Evolutionary conservation across 2,797 vertebrate species (phyloP).

Genomic region (Pantherophis vulpinus): DNA sequence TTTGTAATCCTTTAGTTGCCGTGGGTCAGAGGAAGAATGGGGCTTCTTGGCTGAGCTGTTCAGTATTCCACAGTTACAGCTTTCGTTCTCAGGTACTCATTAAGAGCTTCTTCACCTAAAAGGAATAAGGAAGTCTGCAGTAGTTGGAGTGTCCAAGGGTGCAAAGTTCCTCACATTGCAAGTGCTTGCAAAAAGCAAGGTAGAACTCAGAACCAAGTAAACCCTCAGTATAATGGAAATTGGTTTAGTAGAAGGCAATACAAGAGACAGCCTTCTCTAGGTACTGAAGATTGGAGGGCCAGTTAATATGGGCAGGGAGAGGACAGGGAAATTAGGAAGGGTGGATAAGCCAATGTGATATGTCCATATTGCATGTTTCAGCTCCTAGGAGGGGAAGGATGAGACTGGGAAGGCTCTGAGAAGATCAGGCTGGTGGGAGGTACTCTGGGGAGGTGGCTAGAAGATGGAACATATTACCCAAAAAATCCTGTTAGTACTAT

Average conservation of each 20-base stretch:
- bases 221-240: not conserved
- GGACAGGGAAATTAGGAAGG: not conserved
- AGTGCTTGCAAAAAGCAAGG: not conserved
- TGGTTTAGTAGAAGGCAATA: not conserved
- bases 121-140: constrained; percentile 36
- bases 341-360: not conserved
- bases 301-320: not conserved
- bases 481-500: not conserved
- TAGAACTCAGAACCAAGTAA: not conserved
- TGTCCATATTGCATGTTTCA: not conserved
- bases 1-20: not conserved
- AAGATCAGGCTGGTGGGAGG: not conserved
- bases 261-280: not conserved
- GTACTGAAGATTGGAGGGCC: not conserved
- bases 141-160: constrained; percentile 23
- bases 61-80: constrained; percentile 95
- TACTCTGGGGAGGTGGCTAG: not conserved
- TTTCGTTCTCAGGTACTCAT: constrained; percentile 96
- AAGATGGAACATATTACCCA: not conserved
- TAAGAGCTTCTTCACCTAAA: constrained; percentile 91
- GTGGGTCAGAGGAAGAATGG: not conserved
- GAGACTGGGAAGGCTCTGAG: not conserved
- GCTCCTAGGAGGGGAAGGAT: not conserved
- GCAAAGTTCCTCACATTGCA: not conserved
- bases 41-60: not conserved